A percentile compares a stretch with the other conserved stretches of the same genome.
Conservation (phyloP, 1,140 invertebrate species). For the Meloidogyne floridensis region DNA sequence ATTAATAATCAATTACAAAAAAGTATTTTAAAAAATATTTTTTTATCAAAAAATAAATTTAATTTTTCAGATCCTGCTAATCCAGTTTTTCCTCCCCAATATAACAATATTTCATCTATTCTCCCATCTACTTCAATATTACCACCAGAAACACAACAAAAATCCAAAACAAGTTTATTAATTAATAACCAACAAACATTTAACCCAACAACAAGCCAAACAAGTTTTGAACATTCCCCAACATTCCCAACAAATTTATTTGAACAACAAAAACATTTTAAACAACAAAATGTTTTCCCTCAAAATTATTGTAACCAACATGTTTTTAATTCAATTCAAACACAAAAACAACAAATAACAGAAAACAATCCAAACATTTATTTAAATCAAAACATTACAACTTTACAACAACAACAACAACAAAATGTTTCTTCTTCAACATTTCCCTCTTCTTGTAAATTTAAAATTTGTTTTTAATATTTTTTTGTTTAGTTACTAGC, state of each 20-base stretch:
- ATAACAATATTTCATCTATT: neutral
- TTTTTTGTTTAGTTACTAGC: neutral
- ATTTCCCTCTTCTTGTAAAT: neutral
- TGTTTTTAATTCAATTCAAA: too few relatives aligned
- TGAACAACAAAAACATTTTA: neutral
- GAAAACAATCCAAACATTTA: slow-evolving; percentile 1
- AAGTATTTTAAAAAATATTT: too few relatives aligned
- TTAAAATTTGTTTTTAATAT: neutral
- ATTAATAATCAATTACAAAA: too few relatives aligned
- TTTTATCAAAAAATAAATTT: too few relatives aligned
- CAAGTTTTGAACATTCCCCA: neutral
- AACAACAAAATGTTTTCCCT: neutral
- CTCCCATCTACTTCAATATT: neutral
- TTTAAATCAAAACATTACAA: neutral
- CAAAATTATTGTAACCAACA: too few relatives aligned
- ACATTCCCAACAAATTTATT: neutral
- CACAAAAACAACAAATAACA: neutral
- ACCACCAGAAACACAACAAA: neutral
- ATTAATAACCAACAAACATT: neutral
- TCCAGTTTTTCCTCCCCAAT: too few relatives aligned
- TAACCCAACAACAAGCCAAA: neutral
- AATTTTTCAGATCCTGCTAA: too few relatives aligned
- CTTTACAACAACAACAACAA: too few relatives aligned
- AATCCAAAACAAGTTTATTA: neutral
- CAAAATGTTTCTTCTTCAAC: neutral